Conservation (phyloP, 2,888 invertebrate species). For the Amaurobius ferox region DNA sequence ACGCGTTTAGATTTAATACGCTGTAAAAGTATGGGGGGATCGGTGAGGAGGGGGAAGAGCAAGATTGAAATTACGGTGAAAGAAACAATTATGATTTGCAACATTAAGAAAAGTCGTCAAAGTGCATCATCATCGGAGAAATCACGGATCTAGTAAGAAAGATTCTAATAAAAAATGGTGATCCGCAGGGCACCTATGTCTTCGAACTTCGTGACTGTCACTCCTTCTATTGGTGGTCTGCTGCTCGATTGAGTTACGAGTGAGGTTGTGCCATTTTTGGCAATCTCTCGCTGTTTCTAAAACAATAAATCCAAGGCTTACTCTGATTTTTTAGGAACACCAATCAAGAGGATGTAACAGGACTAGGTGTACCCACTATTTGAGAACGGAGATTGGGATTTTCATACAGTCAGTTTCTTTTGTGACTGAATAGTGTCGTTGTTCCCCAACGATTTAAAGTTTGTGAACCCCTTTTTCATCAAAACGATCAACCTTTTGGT, state of each 20-base stretch:
- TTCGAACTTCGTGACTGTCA: slow-evolving; percentile 63
- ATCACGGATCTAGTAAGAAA: slow-evolving; percentile 62
- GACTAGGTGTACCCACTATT: too few species aligned
- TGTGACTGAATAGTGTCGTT: too few species aligned
- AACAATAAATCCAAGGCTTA: slow-evolving; percentile 5
- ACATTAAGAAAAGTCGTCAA: slow-evolving; percentile 66
- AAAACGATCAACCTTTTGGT: too few species aligned
- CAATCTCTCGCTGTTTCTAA: slow-evolving; percentile 6
- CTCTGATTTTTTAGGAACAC: too few species aligned
- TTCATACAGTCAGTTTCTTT: too few species aligned
- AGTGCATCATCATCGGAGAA: slow-evolving; percentile 28
- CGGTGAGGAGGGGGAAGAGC: not conserved
- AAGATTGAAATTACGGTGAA: slow-evolving; percentile 60
- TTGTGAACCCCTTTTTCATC: too few species aligned
- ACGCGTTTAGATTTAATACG: slow-evolving; percentile 58
- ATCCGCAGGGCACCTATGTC: slow-evolving; percentile 50
- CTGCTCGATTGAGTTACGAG: slow-evolving; percentile 14
- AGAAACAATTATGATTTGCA: slow-evolving; percentile 69
- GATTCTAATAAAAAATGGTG: slow-evolving; percentile 38
- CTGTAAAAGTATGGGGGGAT: slow-evolving; percentile 6
- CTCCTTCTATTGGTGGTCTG: slow-evolving; percentile 65
- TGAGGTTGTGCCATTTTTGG: slow-evolving; percentile 40
- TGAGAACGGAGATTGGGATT: too few species aligned
- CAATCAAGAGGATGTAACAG: too few species aligned
- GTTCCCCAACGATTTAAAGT: too few species aligned